phyloP scores from a whole-genome alignment of 2,888 invertebrate genomes.

The Carabus problematicus region DNA sequence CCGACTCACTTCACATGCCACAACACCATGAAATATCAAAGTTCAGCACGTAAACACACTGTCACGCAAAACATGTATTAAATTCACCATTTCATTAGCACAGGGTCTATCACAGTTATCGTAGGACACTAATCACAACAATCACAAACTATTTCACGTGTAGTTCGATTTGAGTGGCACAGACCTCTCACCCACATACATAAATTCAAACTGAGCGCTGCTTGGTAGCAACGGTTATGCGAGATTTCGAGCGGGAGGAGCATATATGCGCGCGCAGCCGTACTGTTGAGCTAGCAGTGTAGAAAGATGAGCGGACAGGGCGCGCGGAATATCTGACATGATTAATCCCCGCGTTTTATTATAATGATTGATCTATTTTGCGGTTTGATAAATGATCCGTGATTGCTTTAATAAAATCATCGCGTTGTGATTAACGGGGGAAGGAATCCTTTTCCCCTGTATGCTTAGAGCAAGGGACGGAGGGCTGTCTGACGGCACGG shows the following conservation, averaged over 20 bases:
- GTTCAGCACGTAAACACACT: too few relatives aligned
- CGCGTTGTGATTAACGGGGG: constrained; percentile 29
- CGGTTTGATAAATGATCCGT: constrained; percentile 29
- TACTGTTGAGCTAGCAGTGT: background rate
- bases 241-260: constrained; percentile 9
- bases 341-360: constrained; percentile 36
- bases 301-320: background rate
- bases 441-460: too few relatives aligned
- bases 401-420: constrained; percentile 37
- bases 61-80: constrained; percentile 29
- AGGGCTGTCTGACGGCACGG: too few relatives aligned
- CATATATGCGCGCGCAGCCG: constrained; percentile 16
- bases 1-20: constrained; percentile 1
- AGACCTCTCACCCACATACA: too few relatives aligned
- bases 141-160: too few relatives aligned
- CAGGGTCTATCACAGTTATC: background rate
- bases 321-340: constrained; percentile 29
- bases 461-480: too few relatives aligned
- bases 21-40: constrained; percentile 32
- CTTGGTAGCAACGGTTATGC: constrained; percentile 1
- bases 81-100: constrained; percentile 17
- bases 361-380: constrained; percentile 36
- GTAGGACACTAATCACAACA: too few relatives aligned
- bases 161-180: too few relatives aligned
- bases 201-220: constrained; percentile 30